Percentiles rank a stretch among this genome's conserved stretches.
These are phyloP conservation scores for Nomada ruficornis DNA, from an alignment of 2,888 invertebrate species.

Conservation along the genomic window DNA sequence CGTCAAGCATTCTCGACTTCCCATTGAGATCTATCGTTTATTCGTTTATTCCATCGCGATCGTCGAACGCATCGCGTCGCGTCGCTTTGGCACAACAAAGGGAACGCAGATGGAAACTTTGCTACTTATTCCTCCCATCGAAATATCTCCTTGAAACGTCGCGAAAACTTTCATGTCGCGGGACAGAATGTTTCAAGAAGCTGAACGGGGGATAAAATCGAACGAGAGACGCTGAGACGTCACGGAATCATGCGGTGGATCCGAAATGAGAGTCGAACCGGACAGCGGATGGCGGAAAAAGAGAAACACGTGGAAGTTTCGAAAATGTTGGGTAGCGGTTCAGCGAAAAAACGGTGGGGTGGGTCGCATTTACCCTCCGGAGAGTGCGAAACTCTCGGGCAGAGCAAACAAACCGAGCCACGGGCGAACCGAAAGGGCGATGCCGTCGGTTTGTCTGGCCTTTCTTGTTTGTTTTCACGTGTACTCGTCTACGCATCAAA, in stretches of 20 bases:
- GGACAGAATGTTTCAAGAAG: neutral
- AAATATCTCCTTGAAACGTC: conserved; percentile 17
- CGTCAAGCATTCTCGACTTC: neutral
- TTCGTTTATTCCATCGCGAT: conserved; percentile 28
- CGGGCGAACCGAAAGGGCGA: neutral
- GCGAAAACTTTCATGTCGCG: conserved; percentile 5
- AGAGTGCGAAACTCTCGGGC: conserved; percentile 28
- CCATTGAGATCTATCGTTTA: conserved; percentile 32
- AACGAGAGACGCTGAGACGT: conserved; percentile 9
- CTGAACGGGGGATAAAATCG: neutral
- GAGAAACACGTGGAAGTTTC: conserved; percentile 28
- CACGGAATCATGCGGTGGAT: conserved; percentile 22
- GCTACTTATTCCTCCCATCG: conserved; percentile 30
- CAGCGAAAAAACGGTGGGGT: neutral
- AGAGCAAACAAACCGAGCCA: conserved; percentile 44
- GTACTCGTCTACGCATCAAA: neutral
- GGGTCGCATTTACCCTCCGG: conserved; percentile 35
- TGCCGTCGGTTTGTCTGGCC: neutral
- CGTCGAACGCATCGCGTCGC: conserved; percentile 33
- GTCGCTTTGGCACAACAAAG: conserved; percentile 12
- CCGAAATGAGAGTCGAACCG: conserved; percentile 33
- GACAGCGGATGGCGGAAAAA: neutral
- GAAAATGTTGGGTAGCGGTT: conserved; percentile 10
- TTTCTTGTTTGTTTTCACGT: conserved; percentile 11
- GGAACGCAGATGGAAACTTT: conserved; percentile 4